Percentiles rank a stretch among this genome's conserved stretches.
Evolutionary conservation across 2,797 vertebrate species (phyloP).

Genomic region (Alauda arvensis): DNA sequence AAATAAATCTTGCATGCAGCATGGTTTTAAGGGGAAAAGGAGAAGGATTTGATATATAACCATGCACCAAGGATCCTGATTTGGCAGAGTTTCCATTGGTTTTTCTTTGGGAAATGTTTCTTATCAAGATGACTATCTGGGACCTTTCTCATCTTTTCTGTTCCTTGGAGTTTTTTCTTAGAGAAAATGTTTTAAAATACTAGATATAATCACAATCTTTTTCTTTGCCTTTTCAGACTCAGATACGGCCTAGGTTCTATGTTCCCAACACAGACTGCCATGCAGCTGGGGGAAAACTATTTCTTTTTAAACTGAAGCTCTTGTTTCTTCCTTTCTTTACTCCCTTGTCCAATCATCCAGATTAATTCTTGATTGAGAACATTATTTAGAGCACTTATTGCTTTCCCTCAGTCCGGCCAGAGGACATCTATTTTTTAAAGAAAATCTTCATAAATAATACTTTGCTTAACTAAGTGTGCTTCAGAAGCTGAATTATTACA

Average conservation of each 20-base stretch:
- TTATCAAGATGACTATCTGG: not conserved
- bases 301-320: not conserved
- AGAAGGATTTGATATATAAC: not conserved
- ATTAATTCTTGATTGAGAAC: constrained; percentile 3
- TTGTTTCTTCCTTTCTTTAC: not conserved
- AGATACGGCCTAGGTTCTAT: not conserved
- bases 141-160: not conserved
- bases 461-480: not conserved
- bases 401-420: not conserved
- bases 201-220: not conserved
- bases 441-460: not conserved
- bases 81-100: not conserved
- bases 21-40: not conserved
- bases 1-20: not conserved
- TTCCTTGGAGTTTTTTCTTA: not conserved
- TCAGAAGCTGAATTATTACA: not conserved
- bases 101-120: not conserved
- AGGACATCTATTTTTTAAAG: not conserved
- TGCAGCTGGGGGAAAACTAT: not conserved
- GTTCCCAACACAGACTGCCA: not conserved
- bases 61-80: not conserved
- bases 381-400: constrained; percentile 4
- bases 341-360: not conserved
- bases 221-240: not conserved
- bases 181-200: not conserved